phyloP scores from a whole-genome alignment of 2,888 invertebrate species.

The Globia sparganii region DNA sequence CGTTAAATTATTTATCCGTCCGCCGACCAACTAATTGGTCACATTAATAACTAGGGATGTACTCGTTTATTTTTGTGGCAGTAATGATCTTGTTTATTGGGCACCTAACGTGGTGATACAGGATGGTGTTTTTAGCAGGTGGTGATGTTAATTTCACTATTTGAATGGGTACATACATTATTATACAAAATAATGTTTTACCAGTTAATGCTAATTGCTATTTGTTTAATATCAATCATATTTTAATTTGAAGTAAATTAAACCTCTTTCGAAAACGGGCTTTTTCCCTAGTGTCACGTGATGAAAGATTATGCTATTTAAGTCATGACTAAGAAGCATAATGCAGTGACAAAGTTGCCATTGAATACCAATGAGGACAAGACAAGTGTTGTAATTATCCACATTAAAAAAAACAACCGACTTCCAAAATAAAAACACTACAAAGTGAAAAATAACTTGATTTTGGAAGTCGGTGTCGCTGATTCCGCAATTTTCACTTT shows the following conservation, averaged over 20 bases:
- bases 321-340: rapidly evolving
- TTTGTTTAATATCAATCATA: neutral
- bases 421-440: too few relatives aligned
- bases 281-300: neutral
- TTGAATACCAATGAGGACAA: neutral
- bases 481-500: too few relatives aligned
- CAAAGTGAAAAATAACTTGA: too few relatives aligned
- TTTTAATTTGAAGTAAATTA: too few relatives aligned
- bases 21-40: constrained; percentile 61
- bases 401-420: too few relatives aligned
- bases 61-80: constrained; percentile 37
- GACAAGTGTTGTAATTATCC: neutral
- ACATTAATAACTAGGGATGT: constrained; percentile 59
- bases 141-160: neutral
- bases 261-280: neutral
- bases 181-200: neutral
- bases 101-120: neutral
- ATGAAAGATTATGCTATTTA: too few relatives aligned
- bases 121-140: neutral
- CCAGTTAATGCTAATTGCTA: neutral
- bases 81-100: constrained; percentile 41
- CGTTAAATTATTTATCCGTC: constrained; percentile 67
- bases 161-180: too few relatives aligned
- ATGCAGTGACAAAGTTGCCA: neutral
- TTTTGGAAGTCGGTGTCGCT: too few relatives aligned